Evolutionary conservation across 1,140 invertebrate genomes (phyloP), one percentile per base, ranked within the genome.

Genomic region (Arion vulgaris): DNA sequence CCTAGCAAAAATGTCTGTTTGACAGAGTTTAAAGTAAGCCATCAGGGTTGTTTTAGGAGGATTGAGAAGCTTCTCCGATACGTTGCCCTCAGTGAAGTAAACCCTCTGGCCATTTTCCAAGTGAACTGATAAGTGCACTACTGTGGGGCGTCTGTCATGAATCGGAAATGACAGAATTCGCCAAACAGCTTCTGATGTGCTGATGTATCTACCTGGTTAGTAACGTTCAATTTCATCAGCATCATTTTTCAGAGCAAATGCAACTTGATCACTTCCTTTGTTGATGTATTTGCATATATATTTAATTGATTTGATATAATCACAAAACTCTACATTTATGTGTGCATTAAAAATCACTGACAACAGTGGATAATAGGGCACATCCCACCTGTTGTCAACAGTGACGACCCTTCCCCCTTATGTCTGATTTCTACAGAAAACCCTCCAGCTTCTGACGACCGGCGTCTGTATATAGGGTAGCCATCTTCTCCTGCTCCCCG

Each of bases 21-120:
- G n/a, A 34, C 75, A 77, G 1, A 77, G 75, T 38, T 53, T 34
- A 83, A 93, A 93, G 85, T 93, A 93, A 26, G 82, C 87, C 36
- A 88, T 90, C 13, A 93, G 86, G 83, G 92, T 93, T 84, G 92
- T 92, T 34, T 82, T 76, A 76, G 89, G 88, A 84, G 91, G 88
- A 77, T 68, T 82, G 73, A 51, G 71, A 23, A 86, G 86, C 81
- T 74, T 84, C 34, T 91, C 57, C 66, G 28, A 62, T 13, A 84
- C 85, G 82, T 89, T 93, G n/a, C 80, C 34, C 62, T 72, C 75
- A 62, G 83, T 92, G 83, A 92, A 93, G 84, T 92, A 91, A 75
- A 91, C 88, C 85, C 90, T 49, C 87, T 94, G 92, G 79, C 91
- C 89, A 88, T 92, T 92, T 86, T 92, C 89, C n/a, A 94, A 83